Evolutionary conservation across 2,888 invertebrate species (phyloP).

Genomic region (Philopedon plagiatum): DNA sequence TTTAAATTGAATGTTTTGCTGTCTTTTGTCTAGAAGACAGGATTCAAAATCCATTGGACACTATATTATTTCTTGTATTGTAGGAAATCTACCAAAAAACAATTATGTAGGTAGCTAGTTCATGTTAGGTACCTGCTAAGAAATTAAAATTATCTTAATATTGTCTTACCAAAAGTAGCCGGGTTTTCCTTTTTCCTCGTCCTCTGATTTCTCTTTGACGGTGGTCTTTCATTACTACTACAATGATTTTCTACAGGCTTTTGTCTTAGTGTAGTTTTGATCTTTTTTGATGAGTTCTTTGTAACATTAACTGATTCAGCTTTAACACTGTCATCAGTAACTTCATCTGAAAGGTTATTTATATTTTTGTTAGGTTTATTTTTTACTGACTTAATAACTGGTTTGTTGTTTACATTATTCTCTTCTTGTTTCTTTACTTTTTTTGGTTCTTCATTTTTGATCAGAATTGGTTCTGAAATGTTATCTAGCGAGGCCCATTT

Average conservation of each 20-base stretch:
- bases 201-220: conserved; percentile 72
- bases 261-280: conserved; percentile 58
- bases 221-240: conserved; percentile 62
- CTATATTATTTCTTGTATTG: no score
- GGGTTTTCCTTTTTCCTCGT: conserved; percentile 70
- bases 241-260: conserved; percentile 59
- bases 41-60: no score
- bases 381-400: conserved; percentile 63
- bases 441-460: conserved; percentile 67
- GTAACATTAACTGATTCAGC: conserved; percentile 60
- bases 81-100: no score
- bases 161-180: conserved; percentile 62
- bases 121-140: no score
- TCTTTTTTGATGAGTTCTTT: conserved; percentile 64
- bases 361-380: conserved; percentile 69
- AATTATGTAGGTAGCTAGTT: no score
- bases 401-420: conserved; percentile 71
- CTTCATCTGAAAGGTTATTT: conserved; percentile 61
- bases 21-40: no score
- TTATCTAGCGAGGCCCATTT: conserved; percentile 77
- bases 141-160: no score
- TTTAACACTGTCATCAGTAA: conserved; percentile 59
- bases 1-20: no score
- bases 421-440: conserved; percentile 61
- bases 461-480: conserved; percentile 67